These are phyloP conservation scores for Fundulus diaphanus DNA, from an alignment of 2,797 vertebrate species.

Conservation along the genomic window DNA sequence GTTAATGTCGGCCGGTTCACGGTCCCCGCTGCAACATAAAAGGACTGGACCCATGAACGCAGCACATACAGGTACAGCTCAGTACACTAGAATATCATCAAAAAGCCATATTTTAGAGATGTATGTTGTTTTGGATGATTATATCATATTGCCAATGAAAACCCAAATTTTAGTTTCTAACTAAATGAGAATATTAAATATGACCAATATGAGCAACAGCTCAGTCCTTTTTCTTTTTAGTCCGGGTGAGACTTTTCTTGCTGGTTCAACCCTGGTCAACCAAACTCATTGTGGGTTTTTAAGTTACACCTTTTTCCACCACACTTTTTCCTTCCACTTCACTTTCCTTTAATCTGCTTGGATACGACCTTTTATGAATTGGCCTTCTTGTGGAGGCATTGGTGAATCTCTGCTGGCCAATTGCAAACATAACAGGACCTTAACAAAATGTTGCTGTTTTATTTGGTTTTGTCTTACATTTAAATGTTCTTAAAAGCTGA, in stretches of 20 bases:
- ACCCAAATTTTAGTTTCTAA: too few species aligned
- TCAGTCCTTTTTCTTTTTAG: too few species aligned
- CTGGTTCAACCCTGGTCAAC: too few species aligned
- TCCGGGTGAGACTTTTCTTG: too few species aligned
- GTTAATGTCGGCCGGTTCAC: constrained; percentile 40
- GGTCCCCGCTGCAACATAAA: constrained; percentile 4
- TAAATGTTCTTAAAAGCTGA: not conserved
- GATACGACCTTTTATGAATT: not conserved
- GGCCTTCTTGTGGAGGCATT: not conserved
- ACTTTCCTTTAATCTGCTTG: not conserved
- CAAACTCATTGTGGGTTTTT: too few species aligned
- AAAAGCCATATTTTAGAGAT: too few species aligned
- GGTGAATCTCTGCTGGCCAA: not conserved
- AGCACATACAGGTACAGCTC: not conserved
- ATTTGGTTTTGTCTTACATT: not conserved
- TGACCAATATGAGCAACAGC: not conserved
- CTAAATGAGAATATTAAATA: not conserved
- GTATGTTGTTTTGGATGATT: too few species aligned
- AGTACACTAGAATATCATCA: too few species aligned
- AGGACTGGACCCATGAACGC: not conserved
- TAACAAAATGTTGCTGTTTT: not conserved
- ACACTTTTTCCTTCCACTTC: not conserved
- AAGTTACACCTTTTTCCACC: not conserved
- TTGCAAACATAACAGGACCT: not conserved
- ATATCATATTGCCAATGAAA: too few species aligned